A percentile compares a stretch with the other conserved stretches of the same genome.
Conservation (phyloP, 2,113 vertebrate genomes). For the Bucco capensis region DNA sequence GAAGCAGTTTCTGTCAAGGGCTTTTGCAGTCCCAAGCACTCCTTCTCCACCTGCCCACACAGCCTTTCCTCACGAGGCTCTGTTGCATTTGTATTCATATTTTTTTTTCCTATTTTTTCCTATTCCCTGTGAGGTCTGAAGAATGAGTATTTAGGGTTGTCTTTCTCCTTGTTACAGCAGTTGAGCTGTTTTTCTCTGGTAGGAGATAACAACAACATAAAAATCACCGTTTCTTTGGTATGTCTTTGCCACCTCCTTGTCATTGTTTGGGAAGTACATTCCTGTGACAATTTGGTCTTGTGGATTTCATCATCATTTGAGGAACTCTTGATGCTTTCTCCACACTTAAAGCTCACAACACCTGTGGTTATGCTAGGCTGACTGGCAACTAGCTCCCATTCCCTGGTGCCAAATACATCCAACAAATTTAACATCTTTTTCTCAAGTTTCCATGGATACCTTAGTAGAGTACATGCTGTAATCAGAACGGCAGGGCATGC, state of each 20-base stretch:
- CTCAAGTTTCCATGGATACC: conserved; percentile 71
- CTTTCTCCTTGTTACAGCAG: background rate
- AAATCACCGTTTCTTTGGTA: background rate
- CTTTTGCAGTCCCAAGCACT: background rate
- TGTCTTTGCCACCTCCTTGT: background rate
- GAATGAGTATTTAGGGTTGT: background rate
- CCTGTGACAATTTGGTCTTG: background rate
- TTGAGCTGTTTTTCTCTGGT: background rate
- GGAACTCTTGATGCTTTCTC: background rate
- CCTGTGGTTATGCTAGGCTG: background rate
- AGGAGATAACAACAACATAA: background rate
- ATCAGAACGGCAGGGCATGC: conserved; percentile 31
- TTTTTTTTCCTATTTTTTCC: background rate
- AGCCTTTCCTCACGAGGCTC: rapidly evolving
- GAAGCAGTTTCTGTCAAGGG: background rate
- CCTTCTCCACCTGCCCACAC: background rate
- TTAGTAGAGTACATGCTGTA: conserved; percentile 24
- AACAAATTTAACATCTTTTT: conserved; percentile 54
- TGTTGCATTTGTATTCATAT: background rate
- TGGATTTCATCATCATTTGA: background rate
- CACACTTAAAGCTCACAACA: background rate
- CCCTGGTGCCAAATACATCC: conserved; percentile 6
- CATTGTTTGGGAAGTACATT: background rate
- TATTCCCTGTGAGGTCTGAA: background rate
- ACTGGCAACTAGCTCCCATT: background rate